A percentile compares a stretch with the other conserved stretches of the same genome.
Evolutionary conservation across 2,113 vertebrate species (phyloP).

Genomic region (Sminthopsis crassicaudata): DNA sequence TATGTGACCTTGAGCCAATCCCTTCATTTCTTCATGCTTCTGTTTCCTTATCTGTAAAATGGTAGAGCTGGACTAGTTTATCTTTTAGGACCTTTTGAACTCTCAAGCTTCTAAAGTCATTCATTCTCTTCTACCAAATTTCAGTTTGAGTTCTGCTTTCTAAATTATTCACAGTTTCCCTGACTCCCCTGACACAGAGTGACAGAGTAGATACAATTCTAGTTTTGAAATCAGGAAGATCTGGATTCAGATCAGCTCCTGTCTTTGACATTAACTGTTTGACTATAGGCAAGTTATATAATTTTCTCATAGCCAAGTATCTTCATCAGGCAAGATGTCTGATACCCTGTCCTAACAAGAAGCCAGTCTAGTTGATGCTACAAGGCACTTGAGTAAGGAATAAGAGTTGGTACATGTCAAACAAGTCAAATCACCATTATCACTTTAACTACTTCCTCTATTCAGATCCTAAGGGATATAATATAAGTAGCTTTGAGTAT

Average conservation of each 20-base stretch:
- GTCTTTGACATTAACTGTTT: neutral
- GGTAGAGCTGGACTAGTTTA: neutral
- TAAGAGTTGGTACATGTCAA: neutral
- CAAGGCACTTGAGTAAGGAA: neutral
- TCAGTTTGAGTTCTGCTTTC: neutral
- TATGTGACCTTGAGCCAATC: neutral
- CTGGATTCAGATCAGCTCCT: neutral
- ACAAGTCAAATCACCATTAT: neutral
- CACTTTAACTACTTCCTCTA: neutral
- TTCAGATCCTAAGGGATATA: neutral
- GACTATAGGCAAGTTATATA: neutral
- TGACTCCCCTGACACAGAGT: neutral
- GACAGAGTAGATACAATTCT: neutral
- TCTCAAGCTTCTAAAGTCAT: neutral
- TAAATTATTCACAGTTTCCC: neutral
- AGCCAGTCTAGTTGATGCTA: neutral
- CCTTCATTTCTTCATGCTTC: neutral
- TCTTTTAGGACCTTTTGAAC: neutral
- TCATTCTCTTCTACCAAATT: neutral
- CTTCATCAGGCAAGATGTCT: neutral
- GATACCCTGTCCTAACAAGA: neutral
- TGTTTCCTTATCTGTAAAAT: neutral
- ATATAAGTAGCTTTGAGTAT: neutral
- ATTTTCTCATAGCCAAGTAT: neutral
- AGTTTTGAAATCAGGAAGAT: neutral